A percentile compares a stretch with the other conserved stretches of the same genome.
Evolutionary conservation across 2,888 invertebrate species (phyloP).

Genomic region (Euplagia quadripunctaria): DNA sequence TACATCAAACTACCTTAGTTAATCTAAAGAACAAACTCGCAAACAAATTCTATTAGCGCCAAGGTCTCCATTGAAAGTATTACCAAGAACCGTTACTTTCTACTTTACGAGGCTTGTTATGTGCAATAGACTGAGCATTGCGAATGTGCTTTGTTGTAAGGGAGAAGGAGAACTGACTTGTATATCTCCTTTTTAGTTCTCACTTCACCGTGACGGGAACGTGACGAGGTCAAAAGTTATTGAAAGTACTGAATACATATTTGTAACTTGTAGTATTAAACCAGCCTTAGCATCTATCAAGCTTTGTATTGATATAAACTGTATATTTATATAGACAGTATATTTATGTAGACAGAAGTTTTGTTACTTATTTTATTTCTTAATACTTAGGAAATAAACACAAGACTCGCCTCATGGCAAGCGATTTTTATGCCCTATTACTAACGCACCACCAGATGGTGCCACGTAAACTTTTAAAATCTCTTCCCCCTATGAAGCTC

Average conservation of each 20-base stretch:
- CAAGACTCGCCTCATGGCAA: neutral
- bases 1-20: constrained; percentile 10
- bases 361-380: neutral
- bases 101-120: constrained; percentile 42
- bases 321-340: too few relatives aligned
- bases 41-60: constrained; percentile 28
- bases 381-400: neutral
- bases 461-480: neutral
- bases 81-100: constrained; percentile 29
- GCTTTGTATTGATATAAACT: neutral
- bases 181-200: constrained; percentile 1
- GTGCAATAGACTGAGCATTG: constrained; percentile 35
- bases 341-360: neutral
- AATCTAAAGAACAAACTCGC: constrained; percentile 14
- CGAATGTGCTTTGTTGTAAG: constrained; percentile 36
- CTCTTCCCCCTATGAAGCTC: neutral
- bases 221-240: neutral
- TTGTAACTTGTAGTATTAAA: too few relatives aligned
- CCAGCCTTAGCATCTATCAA: too few relatives aligned
- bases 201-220: neutral
- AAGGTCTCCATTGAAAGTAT: constrained; percentile 22
- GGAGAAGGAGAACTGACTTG: constrained; percentile 10
- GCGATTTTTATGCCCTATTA: neutral
- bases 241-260: too few relatives aligned
- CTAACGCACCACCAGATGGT: neutral